These are phyloP conservation scores for Anoncus sp. DNA, from an alignment of 2,888 invertebrate genomes.

Conservation along the genomic window DNA sequence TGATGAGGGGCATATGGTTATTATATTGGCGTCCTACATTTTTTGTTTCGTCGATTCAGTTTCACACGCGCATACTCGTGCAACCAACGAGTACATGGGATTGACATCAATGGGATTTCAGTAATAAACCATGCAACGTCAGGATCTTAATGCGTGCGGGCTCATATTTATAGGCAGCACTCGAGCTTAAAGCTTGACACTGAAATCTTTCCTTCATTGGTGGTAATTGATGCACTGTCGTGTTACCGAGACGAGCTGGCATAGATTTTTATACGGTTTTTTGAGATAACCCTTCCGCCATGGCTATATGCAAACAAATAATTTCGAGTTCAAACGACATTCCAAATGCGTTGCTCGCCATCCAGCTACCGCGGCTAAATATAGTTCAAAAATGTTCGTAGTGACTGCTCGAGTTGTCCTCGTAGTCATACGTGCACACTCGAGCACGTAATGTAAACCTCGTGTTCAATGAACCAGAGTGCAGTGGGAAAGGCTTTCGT, in stretches of 20 bases:
- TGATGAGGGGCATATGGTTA: conserved; percentile 2
- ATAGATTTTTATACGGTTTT: conserved; percentile 49
- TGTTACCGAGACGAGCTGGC: conserved; percentile 12
- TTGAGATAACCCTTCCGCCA: conserved; percentile 51
- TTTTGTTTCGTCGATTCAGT: background rate
- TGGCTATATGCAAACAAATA: conserved; percentile 63
- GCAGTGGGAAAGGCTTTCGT: background rate
- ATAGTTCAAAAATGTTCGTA: conserved; percentile 59
- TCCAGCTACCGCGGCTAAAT: conserved; percentile 54
- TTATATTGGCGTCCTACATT: conserved; percentile 44
- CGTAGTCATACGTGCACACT: conserved; percentile 11
- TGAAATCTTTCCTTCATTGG: conserved; percentile 19
- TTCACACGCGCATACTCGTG: conserved; percentile 3
- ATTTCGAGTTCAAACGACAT: conserved; percentile 65
- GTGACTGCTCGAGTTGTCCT: conserved; percentile 35
- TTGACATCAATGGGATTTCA: conserved; percentile 16
- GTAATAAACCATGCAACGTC: background rate
- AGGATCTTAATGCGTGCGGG: conserved; percentile 5
- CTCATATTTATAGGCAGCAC: background rate
- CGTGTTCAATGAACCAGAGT: conserved; percentile 18
- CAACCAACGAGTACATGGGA: background rate
- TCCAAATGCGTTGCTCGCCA: conserved; percentile 58
- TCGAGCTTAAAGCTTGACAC: background rate
- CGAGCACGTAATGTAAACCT: conserved; percentile 25
- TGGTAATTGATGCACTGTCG: background rate